Evolutionary conservation across 1,140 invertebrate genomes (phyloP), one percentile per base, ranked within the genome.

Genomic region (Episyrphus balteatus): DNA sequence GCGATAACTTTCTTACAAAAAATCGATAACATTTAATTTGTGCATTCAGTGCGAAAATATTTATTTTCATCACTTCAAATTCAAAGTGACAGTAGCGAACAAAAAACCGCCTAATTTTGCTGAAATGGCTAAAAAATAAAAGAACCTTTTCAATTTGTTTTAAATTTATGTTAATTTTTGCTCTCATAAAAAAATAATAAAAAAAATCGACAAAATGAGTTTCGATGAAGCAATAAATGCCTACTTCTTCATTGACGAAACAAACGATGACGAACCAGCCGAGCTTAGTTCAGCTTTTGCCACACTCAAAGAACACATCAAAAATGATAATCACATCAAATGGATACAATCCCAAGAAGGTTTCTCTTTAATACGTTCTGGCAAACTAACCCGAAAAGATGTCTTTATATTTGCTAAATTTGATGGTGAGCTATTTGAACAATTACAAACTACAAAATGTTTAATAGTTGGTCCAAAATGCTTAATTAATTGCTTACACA

Each of bases 401-500:
- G 78, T 87, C 5, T 82, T 87, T 59, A 74, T 91, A 0, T 72
- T 87, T 56, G 76, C 86, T 52, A 69, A 76, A 18, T 89, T 90
- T 69, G 70, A 76, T 53, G 86, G 86, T 31, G 66, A 75, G 37
- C 57, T 77, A 9, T 90, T 83, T 72, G 70, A 81, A 13, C 75
- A 78, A 55, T 59, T 89, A 1, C 70, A 71, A 47, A 60, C 66
- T 31, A 82, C 75, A 12, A 83, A 82, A 55, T 81, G 80, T 49
- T 69, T 79, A 75, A 74, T 92, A 46, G 66, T 90, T 47, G 88
- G 88, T 1, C 86, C 89, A 11, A 74, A 77, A 33, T 92, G 87
- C 61, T 62, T 92, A n/a, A 69, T 86, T 11, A 75, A 78, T 44
- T 91, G 86, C 58, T 68, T 91, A 38, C 73, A 75, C 14, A 77